Evolutionary conservation across 2,113 vertebrate species (phyloP).

Genomic region (Leuciscus idus): DNA sequence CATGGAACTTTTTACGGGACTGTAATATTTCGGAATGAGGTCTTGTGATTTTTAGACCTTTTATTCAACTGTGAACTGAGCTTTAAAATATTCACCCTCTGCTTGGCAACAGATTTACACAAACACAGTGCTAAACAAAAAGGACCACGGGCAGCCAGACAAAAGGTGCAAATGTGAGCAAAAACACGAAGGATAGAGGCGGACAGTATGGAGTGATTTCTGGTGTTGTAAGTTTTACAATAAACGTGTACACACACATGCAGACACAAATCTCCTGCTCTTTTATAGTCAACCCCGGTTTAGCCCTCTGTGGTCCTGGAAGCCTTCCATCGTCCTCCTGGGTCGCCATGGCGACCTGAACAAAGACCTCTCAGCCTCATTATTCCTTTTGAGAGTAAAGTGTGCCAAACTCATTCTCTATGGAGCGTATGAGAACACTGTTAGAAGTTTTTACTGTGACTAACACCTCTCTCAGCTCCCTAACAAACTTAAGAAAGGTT

Average conservation of each 20-base stretch:
- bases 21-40: too few relatives aligned
- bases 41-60: background rate
- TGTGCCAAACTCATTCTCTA: conserved; percentile 18
- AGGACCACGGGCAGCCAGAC: background rate
- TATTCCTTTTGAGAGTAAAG: conserved; percentile 3
- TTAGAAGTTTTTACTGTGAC: background rate
- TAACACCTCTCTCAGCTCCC: background rate
- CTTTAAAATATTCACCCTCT: background rate
- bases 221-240: background rate
- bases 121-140: background rate
- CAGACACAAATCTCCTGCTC: conserved; percentile 4
- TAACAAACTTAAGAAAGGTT: background rate
- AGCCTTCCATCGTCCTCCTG: conserved; percentile 36
- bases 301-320: conserved; percentile 37
- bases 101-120: conserved; percentile 4
- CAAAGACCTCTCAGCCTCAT: conserved; percentile 24
- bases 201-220: background rate
- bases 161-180: background rate
- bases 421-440: background rate
- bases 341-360: conserved; percentile 39
- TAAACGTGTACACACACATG: conserved; percentile 31
- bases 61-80: background rate
- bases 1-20: background rate
- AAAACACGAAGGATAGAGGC: background rate
- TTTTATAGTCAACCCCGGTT: conserved; percentile 52